Percentiles rank a stretch among this genome's conserved stretches.
Evolutionary conservation across 2,797 vertebrate species (phyloP).

Genomic region (Hapalemur alaotrensis): DNA sequence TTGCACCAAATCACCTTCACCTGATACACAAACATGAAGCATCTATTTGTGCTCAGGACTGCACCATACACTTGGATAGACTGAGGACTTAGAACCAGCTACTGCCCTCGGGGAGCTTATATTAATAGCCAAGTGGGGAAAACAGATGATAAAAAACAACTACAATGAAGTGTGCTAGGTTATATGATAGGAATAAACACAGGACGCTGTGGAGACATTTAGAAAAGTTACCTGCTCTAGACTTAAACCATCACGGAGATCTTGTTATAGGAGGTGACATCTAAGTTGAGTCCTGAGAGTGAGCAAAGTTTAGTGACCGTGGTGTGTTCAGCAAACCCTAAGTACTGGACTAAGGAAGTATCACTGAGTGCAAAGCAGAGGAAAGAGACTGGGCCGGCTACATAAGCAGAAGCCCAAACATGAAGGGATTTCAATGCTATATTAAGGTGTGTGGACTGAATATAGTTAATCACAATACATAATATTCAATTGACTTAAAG

Average conservation of each 20-base stretch:
- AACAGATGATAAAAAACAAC: background rate
- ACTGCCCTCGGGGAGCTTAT: background rate
- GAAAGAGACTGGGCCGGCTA: background rate
- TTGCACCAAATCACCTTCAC: background rate
- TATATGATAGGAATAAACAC: background rate
- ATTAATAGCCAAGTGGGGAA: background rate
- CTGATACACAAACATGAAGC: background rate
- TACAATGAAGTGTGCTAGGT: too few relatives aligned
- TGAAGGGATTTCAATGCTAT: background rate
- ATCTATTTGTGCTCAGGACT: background rate
- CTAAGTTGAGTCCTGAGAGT: background rate
- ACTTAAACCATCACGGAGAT: background rate
- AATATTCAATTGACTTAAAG: background rate
- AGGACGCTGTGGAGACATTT: background rate
- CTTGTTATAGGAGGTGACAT: background rate
- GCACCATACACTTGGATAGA: background rate
- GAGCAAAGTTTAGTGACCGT: background rate
- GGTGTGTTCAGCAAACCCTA: background rate
- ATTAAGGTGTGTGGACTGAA: background rate
- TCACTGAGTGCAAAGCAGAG: background rate
- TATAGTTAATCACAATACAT: background rate
- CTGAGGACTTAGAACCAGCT: background rate
- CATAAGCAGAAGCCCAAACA: background rate
- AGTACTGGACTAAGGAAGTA: background rate
- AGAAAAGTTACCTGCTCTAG: background rate